A percentile compares a stretch with the other conserved stretches of the same genome.
These are phyloP conservation scores for Linurgus olivaceus DNA, from an alignment of 2,797 vertebrate genomes.

Conservation along the genomic window DNA sequence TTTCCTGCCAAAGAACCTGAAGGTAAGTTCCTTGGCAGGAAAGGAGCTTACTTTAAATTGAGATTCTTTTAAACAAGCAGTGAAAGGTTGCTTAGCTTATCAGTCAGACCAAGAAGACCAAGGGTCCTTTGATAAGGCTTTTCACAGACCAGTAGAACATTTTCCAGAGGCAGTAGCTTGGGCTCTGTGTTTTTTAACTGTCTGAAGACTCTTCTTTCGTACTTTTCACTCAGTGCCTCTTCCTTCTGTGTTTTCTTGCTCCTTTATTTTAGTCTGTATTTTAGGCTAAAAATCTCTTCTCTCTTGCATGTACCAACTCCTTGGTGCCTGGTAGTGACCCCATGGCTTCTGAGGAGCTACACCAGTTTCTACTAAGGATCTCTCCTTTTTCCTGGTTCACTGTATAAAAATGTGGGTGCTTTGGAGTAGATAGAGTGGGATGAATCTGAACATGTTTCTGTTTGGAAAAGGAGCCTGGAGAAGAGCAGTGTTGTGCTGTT, in stretches of 20 bases:
- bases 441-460: background rate
- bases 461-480: background rate
- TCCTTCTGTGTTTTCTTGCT: background rate
- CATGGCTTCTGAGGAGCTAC: rapidly evolving
- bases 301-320: rapidly evolving
- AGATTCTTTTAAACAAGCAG: background rate
- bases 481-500: background rate
- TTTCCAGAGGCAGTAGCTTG: background rate
- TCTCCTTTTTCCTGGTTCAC: background rate
- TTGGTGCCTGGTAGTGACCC: background rate
- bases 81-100: background rate
- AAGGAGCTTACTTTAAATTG: background rate
- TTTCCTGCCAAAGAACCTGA: background rate
- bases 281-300: background rate
- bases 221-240: background rate
- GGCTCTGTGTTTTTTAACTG: background rate
- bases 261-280: background rate
- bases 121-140: background rate
- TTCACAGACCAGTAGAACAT: background rate
- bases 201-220: background rate
- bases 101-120: background rate
- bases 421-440: background rate
- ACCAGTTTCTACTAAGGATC: background rate
- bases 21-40: background rate
- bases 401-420: background rate